A percentile compares a stretch with the other conserved stretches of the same genome.
These are phyloP conservation scores for Nothocercus julius DNA, from an alignment of 2,113 vertebrate species.

Conservation along the genomic window DNA sequence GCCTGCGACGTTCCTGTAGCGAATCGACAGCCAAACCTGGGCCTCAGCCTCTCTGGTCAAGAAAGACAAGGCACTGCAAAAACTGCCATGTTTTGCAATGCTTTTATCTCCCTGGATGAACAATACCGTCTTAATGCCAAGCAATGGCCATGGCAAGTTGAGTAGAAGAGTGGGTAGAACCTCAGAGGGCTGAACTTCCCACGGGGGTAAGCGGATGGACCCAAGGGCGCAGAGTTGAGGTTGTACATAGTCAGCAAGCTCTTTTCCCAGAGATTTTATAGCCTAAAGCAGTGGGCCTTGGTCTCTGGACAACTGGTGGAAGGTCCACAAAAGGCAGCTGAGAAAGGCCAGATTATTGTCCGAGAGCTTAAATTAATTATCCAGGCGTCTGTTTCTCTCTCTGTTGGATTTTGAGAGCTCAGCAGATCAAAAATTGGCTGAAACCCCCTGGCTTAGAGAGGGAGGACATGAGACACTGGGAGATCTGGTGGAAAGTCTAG, in stretches of 20 bases:
- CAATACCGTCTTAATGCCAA: not conserved
- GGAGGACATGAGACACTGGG: rapidly evolving
- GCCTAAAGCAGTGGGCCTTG: not conserved
- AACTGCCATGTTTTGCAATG: not conserved
- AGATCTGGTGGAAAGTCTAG: not conserved
- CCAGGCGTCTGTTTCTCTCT: not conserved
- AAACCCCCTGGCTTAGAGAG: not conserved
- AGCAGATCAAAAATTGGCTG: not conserved
- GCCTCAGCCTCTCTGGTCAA: not conserved
- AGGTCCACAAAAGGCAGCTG: not conserved
- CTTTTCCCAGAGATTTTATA: not conserved
- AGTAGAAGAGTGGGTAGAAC: not conserved
- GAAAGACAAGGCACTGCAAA: not conserved
- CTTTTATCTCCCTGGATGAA: not conserved
- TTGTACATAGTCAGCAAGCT: not conserved
- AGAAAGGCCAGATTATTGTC: not conserved
- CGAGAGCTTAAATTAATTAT: not conserved
- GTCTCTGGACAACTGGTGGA: not conserved
- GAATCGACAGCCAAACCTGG: not conserved
- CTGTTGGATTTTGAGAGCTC: not conserved
- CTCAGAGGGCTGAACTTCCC: not conserved
- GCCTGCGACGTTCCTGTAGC: not conserved
- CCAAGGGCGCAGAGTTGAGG: rapidly evolving
- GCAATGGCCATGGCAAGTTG: rapidly evolving
- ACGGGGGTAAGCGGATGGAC: not conserved